Evolutionary conservation across 2,797 vertebrate genomes (phyloP).

Genomic region (Emys orbicularis): DNA sequence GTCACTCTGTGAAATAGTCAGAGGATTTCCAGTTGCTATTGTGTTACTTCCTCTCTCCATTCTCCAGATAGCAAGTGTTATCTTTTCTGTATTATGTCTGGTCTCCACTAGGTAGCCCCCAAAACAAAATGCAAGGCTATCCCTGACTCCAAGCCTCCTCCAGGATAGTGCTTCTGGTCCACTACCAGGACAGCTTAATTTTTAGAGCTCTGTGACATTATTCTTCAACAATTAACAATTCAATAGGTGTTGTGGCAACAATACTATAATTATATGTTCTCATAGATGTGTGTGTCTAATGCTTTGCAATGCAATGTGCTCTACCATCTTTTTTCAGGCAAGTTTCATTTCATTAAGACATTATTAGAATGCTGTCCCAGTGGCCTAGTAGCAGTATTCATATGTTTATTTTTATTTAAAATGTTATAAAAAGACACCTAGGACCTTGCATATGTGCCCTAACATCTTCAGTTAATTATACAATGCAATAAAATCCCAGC

Average conservation of each 20-base stretch:
- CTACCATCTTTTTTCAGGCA: neutral
- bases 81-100: neutral
- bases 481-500: neutral
- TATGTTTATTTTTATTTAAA: neutral
- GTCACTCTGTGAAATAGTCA: no score
- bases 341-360: neutral
- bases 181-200: neutral
- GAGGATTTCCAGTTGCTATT: no score
- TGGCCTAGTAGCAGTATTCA: neutral
- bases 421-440: neutral
- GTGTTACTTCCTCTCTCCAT: no score
- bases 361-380: neutral
- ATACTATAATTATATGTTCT: neutral
- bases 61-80: neutral
- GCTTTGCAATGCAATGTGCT: neutral
- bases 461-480: neutral
- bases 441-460: neutral
- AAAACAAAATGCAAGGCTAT: neutral
- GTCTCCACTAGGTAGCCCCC: neutral
- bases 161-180: no score
- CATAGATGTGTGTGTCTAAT: neutral
- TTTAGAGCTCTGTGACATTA: neutral
- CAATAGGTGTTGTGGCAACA: neutral
- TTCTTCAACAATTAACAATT: neutral
- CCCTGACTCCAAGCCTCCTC: no score